Conservation (phyloP, 2,797 vertebrate genomes). For the Anabacerthia variegaticeps region DNA sequence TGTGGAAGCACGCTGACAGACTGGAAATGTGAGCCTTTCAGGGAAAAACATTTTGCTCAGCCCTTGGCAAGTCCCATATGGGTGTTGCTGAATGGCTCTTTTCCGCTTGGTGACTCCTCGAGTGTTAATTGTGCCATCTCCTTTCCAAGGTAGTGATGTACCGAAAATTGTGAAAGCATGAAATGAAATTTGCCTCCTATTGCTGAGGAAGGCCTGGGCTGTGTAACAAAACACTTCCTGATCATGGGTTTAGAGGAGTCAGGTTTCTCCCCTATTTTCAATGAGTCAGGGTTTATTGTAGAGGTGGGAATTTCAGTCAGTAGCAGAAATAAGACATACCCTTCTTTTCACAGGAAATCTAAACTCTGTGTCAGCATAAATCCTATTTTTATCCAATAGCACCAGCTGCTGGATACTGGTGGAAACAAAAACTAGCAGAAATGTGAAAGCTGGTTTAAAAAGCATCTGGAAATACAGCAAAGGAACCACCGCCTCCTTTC, state of each 20-base stretch:
- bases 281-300: fast-evolving
- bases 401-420: conserved; percentile 12
- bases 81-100: fast-evolving
- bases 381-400: not conserved
- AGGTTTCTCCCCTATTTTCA: not conserved
- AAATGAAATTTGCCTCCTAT: not conserved
- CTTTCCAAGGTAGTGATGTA: fast-evolving
- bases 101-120: fast-evolving
- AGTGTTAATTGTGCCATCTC: not conserved
- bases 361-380: not conserved
- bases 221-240: not conserved
- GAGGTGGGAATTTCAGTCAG: not conserved
- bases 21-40: not conserved
- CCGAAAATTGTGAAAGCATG: not conserved
- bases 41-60: not conserved
- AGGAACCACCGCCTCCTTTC: not conserved
- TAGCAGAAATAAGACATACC: not conserved
- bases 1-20: fast-evolving
- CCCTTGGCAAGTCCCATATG: too few species aligned
- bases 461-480: not conserved
- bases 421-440: not conserved
- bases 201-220: not conserved
- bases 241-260: not conserved
- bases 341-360: not conserved
- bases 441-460: not conserved